Conservation (phyloP, 37 sponge, comb jelly and placozoan genomes). For the Petrosia ficiformis region DNA sequence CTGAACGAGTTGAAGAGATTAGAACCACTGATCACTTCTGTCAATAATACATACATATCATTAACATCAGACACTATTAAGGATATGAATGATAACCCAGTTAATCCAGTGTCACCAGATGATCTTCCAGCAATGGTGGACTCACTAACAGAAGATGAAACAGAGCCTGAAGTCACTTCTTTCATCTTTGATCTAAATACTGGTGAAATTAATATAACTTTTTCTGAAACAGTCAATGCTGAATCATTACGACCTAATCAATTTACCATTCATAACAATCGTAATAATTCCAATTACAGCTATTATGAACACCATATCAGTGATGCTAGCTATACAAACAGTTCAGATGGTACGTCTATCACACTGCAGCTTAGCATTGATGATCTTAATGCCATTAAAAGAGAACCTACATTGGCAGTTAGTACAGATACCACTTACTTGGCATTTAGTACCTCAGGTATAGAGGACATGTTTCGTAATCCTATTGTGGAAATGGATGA, state of each 20-base stretch:
- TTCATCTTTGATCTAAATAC: conserved; percentile 66
- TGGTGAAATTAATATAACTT: conserved; percentile 58
- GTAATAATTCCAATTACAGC: conserved; percentile 24
- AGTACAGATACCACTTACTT: conserved; percentile 54
- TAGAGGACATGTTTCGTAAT: conserved; percentile 80
- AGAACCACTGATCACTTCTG: conserved; percentile 35
- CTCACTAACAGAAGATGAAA: conserved; percentile 45
- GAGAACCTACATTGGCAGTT: conserved; percentile 45
- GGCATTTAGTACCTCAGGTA: conserved; percentile 42
- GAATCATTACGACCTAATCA: conserved; percentile 28
- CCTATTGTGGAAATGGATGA: conserved; percentile 17
- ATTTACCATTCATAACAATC: conserved; percentile 50
- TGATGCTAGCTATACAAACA: conserved; percentile 22
- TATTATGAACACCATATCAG: conserved; percentile 29
- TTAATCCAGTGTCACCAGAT: conserved; percentile 27
- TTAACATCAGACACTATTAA: conserved; percentile 50
- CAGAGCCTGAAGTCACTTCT: conserved; percentile 52
- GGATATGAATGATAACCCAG: conserved; percentile 68
- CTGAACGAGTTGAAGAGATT: conserved; percentile 81
- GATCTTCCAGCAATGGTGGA: conserved; percentile 13
- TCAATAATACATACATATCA: conserved; percentile 50
- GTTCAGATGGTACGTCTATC: conserved; percentile 29
- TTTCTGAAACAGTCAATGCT: conserved; percentile 84
- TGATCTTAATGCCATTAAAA: conserved; percentile 85
- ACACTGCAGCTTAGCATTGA: conserved; percentile 32